A percentile compares a stretch with the other conserved stretches of the same genome.
phyloP scores from a whole-genome alignment of 2,888 invertebrate species.

The Hirtodrosophila duncani region DNA sequence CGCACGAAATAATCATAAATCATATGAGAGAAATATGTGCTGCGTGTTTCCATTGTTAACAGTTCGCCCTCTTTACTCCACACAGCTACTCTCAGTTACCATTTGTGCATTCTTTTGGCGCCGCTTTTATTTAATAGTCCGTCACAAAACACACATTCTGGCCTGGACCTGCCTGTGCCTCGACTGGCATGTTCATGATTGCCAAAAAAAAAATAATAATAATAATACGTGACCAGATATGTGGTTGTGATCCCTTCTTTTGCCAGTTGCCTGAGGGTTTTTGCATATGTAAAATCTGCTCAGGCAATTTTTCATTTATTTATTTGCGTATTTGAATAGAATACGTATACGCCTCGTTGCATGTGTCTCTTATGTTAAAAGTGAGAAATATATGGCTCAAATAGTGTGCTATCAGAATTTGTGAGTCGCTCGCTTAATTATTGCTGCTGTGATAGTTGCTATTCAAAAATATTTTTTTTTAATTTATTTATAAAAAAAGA shows the following conservation, averaged over 20 bases:
- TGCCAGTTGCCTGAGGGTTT: constrained; percentile 12
- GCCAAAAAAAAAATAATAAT: constrained; percentile 35
- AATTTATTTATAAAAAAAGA: constrained; percentile 35
- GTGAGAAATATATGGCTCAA: too few relatives aligned
- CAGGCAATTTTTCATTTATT: constrained; percentile 51
- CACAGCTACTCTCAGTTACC: too few relatives aligned
- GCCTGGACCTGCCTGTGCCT: too few relatives aligned
- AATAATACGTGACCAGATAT: constrained; percentile 22
- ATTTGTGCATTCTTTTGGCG: constrained; percentile 28
- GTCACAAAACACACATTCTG: constrained; percentile 69
- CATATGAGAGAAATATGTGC: constrained; percentile 55
- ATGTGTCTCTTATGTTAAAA: constrained; percentile 5
- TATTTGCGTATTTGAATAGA: constrained; percentile 69
- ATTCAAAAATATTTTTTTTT: constrained; percentile 1
- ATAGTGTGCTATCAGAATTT: too few relatives aligned
- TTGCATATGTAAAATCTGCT: constrained; percentile 48
- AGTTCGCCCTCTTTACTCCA: too few relatives aligned
- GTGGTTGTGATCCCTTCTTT: not conserved
- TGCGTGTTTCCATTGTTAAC: constrained; percentile 28
- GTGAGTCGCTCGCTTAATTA: too few relatives aligned
- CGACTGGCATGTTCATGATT: constrained; percentile 71
- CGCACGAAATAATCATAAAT: constrained; percentile 71
- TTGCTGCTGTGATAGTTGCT: not conserved
- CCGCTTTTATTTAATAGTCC: constrained; percentile 70
- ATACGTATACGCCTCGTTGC: constrained; percentile 55